Evolutionary conservation across 2,797 vertebrate species (phyloP), one percentile per base, ranked within the genome.

Genomic region (Xenentodon cancila): DNA sequence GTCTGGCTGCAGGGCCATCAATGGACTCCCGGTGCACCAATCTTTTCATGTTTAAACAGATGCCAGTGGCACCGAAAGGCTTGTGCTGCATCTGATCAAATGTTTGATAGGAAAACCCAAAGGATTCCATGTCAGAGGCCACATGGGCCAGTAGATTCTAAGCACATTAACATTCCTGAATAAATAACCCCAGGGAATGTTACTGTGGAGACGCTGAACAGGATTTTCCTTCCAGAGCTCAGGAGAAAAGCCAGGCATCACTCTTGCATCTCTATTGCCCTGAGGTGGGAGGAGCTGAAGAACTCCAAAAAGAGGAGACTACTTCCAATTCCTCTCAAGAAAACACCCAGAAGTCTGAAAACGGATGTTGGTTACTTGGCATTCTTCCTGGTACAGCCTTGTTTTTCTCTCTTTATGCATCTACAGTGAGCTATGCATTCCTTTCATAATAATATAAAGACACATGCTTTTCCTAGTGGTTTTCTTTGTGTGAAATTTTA

Each of bases 111-210:
- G 64, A 84, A 74, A 87, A 67, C 82, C 82, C 84, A 51, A 46
- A 77, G 81, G 81, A 84, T 67, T 62, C 30, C 0, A 46, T 83
- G 85, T 84, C 84, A 84, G 82, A 79, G 87, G 85, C 84, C 85
- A 79, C 56, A 7, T 64, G 82, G 84, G 78, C 81, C 68, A 68
- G 71, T 48, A 54, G 81, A 73, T 76, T 75, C 79, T 76, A 81
- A 87, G 85, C 82, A 89, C 86, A 89, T 92, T 89, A 90, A 87
- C 89, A 91, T 92, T 90, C 91, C 86, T 74, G 84, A 85, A 84
- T 85, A 91, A 90, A 91, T 81, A 90, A 86, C 88, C 86, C 78
- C 73, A 64, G 88, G 89, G 81, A 90, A 75, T 82, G 82, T 87
- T 86, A 77, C 77, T 89, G 82, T 84, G 78, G 75, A 81, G 84